phyloP scores from a whole-genome alignment of 2,888 invertebrate genomes.

The Belgica antarctica region DNA sequence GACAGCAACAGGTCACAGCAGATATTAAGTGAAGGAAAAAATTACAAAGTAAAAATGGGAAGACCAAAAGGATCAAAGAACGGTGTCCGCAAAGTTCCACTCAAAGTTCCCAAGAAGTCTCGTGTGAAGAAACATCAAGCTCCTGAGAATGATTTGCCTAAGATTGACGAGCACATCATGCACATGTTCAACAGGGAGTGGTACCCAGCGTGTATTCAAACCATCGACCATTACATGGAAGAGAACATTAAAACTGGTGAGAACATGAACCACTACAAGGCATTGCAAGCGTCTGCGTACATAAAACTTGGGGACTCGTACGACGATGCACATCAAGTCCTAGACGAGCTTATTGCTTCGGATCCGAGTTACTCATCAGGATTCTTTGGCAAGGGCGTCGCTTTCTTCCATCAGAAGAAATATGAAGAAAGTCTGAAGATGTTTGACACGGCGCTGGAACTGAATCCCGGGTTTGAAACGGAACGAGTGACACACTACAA shows the following conservation, averaged over 20 bases:
- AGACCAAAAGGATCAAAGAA: slow-evolving; percentile 1
- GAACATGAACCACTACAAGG: slow-evolving; percentile 16
- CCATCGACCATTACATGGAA: too few species aligned
- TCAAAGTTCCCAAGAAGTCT: too few species aligned
- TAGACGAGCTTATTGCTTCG: neutral
- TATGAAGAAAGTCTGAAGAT: neutral
- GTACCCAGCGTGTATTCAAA: too few species aligned
- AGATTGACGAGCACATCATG: too few species aligned
- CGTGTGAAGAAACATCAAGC: too few species aligned
- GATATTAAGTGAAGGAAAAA: too few species aligned
- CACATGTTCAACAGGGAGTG: too few species aligned
- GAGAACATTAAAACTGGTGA: too few species aligned
- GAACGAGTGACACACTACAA: neutral
- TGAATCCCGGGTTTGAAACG: neutral
- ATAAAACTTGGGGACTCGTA: slow-evolving; percentile 9
- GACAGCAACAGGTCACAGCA: too few species aligned
- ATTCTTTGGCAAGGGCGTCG: slow-evolving; percentile 23
- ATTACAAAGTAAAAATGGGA: neutral
- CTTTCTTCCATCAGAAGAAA: neutral
- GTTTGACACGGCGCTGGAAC: slow-evolving; percentile 7
- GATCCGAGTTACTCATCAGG: neutral
- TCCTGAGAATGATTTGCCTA: too few species aligned
- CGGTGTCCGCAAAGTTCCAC: neutral
- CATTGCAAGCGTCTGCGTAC: slow-evolving; percentile 19
- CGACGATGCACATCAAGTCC: neutral